Percentiles rank a stretch among this genome's conserved stretches.
Evolutionary conservation across 1,140 invertebrate genomes (phyloP).

Genomic region (Aleiodes sp.): DNA sequence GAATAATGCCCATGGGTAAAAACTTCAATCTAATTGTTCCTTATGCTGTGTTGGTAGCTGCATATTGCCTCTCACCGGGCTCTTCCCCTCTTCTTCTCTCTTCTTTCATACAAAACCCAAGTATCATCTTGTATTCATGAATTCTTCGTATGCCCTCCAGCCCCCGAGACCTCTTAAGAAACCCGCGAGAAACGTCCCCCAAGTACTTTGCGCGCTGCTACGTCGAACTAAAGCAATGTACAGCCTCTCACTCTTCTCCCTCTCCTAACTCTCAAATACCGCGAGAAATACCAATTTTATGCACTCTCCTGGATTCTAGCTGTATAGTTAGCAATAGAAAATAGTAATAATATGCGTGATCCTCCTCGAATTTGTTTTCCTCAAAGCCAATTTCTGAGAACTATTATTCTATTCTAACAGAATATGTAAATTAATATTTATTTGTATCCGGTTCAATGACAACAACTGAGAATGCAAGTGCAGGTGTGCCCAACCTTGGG

Average conservation of each 20-base stretch:
- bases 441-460: constrained; percentile 15
- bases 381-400: background rate
- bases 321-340: constrained; percentile 22
- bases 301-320: background rate
- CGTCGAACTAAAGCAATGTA: background rate
- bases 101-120: constrained; percentile 22
- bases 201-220: background rate
- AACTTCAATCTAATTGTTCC: constrained; percentile 33
- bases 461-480: too few species aligned
- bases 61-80: background rate
- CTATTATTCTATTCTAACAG: background rate
- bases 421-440: background rate
- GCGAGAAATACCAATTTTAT: background rate
- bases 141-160: constrained; percentile 37
- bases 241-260: background rate
- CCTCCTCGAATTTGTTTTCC: background rate
- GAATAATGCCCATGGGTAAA: constrained; percentile 2
- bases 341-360: background rate
- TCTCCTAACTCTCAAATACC: background rate
- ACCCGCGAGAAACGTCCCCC: background rate
- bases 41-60: constrained; percentile 13
- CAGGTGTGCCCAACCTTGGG: too few species aligned
- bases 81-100: too few species aligned
- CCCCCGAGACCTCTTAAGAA: constrained; percentile 29
- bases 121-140: constrained; percentile 41